Base-by-base conservation (phyloP, 1,140 invertebrate genomes). In the Cotesia typhae region DNA sequence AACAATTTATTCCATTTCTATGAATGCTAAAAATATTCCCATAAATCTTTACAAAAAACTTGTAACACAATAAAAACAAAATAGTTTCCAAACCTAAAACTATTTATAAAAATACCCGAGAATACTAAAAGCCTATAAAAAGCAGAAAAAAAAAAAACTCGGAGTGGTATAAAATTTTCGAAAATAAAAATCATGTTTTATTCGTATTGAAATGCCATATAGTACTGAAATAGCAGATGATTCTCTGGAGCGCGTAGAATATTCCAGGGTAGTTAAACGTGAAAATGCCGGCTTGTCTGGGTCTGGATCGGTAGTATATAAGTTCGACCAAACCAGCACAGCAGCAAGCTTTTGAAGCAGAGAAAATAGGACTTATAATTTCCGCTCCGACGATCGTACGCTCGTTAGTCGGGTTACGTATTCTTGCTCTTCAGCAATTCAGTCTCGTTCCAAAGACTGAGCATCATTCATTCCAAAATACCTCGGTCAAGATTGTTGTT, bases 351-450 rank as follows among this genome's bases (percentile, higher is more conserved):
- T 47, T 47, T 47, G 72, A 69, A 69, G 59, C 53, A 53, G 3
- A 53, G 59, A 51, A 37, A 66, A 66, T 66, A 38, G 64, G 64
- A 53, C 64, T 41, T 47, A 66, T 66, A 53, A 74, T 74, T 74
- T 74, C 72, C 72, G 68, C 67, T 74, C 67, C 65, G 59, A 55
- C 72, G 72, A 74, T 74, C 70, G 60, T 67, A 70, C 72, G 70
- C 72, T 74, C 68, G 72, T 74, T 74, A 74, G 72, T 65, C 68
- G 37, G 17, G 64, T 66, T 66, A 66, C 64, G 64, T 17, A 17
- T 66, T 47, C 41, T 47, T 47, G 41, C 41, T 47, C 41, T 47
- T 20, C 52, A 66, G 68, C 52, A 66, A 69, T 69, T 55, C 47
- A 47, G 35, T 70, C 52, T 55, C 72, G 72, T 74, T 74, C 72